Evolutionary conservation across 1,140 invertebrate genomes (phyloP).

Genomic region (Drosophila orena): DNA sequence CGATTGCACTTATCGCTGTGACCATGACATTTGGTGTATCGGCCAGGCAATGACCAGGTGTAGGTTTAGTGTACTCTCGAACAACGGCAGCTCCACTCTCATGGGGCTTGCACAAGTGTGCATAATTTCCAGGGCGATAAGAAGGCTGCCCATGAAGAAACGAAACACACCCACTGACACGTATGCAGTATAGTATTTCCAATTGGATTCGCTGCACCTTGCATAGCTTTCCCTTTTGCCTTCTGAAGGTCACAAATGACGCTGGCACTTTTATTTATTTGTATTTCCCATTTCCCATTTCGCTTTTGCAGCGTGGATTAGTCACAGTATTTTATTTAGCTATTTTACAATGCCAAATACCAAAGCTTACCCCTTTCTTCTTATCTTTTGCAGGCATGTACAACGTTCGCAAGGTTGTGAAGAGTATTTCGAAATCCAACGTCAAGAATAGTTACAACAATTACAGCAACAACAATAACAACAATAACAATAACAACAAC

Average conservation of each 20-base stretch:
- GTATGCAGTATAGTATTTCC: constrained; percentile 17
- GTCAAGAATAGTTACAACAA: constrained; percentile 7
- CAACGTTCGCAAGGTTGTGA: constrained; percentile 43
- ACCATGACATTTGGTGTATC: constrained; percentile 63
- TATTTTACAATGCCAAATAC: background rate
- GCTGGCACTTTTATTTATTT: constrained; percentile 56
- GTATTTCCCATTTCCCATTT: constrained; percentile 18
- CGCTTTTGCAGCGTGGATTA: constrained; percentile 32
- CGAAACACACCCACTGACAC: constrained; percentile 27
- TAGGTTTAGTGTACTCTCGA: constrained; percentile 4
- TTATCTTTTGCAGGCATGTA: constrained; percentile 46
- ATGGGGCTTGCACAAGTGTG: constrained; percentile 17
- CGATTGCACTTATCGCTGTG: constrained; percentile 38
- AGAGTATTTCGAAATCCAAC: constrained; percentile 34
- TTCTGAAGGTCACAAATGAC: constrained; percentile 62
- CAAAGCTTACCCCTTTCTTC: background rate
- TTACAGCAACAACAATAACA: constrained; percentile 1
- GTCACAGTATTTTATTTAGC: constrained; percentile 8
- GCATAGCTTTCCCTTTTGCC: constrained; percentile 62
- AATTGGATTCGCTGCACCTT: constrained; percentile 29
- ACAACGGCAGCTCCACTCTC: background rate
- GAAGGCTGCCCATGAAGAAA: constrained; percentile 22
- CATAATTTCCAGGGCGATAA: constrained; percentile 31
- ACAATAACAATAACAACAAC: constrained; percentile 15
- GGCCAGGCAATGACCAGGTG: constrained; percentile 40